Evolutionary conservation across 2,888 invertebrate genomes (phyloP), one percentile per base, ranked within the genome.

Genomic region (Vesta saturnalis): DNA sequence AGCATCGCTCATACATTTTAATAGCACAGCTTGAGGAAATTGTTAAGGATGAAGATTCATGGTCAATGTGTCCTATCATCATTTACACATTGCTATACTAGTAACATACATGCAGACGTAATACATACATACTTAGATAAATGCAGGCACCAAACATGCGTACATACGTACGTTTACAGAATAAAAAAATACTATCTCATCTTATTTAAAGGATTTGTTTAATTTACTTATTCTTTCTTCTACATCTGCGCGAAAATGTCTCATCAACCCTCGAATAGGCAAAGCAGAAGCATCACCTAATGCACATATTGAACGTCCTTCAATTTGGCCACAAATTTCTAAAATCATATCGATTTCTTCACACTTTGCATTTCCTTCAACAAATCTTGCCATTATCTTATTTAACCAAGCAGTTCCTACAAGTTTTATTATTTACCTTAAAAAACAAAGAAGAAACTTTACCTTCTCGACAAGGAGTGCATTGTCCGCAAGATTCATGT

Each of bases 271-370:
- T 84, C 99, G 99, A 2, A 99, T 97, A 0, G 99, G 99, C 99
- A 99, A 99, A 22, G 99, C 99, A 22, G 99, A 99, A 77, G 98
- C 99, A 85, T 99, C 99, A 47, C 95, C 99, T 70, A 99, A 85
- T 43, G 99, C 99, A 85, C 99, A 99, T 84, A 99, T 99, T 8
- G 99, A 99, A 84, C 99, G 99, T 15, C 98, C 94, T 89, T 99
- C 99, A 82, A 99, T 98, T 87, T 99, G 99, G 86, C 99, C 99
- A 75, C 97, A 97, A 73, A 99, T 88, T 85, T 99, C 99, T 95
- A 96, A 99, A 63, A 99, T 84, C 97, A 99, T 98, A 83, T 99
- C 99, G 77, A 99, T 99, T 88, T 99, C 99, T 75, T 93, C 93
- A 1, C 93, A 90, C 75, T 92, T 91, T 3, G 96, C 99, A 83